phyloP scores from a whole-genome alignment of 2,797 vertebrate species.

The Spinibarbus caldwelli region DNA sequence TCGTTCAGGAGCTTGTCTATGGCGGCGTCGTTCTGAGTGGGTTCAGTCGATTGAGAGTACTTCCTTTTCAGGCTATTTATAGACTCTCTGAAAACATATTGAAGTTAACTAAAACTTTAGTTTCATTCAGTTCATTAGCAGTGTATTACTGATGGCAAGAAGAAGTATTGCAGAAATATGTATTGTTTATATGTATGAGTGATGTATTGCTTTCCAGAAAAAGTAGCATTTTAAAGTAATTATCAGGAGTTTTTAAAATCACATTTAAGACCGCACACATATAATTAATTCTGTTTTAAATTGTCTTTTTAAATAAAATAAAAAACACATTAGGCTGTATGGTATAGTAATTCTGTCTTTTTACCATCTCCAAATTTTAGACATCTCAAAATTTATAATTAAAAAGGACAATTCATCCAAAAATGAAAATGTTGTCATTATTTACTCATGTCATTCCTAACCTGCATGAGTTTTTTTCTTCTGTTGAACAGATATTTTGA shows the following conservation, averaged over 20 bases:
- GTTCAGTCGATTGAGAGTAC: conserved; percentile 81
- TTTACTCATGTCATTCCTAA: too few relatives aligned
- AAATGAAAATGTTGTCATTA: neutral
- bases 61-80: conserved; percentile 94
- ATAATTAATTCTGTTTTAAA: neutral
- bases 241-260: neutral
- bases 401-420: neutral
- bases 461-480: neutral
- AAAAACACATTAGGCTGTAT: too few relatives aligned
- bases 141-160: neutral
- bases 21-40: conserved; percentile 78
- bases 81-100: conserved; percentile 83
- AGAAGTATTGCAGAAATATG: neutral
- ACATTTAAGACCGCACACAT: neutral
- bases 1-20: conserved; percentile 86
- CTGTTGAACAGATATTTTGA: neutral
- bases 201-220: neutral
- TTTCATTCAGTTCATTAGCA: neutral
- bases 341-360: neutral
- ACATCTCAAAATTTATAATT: neutral
- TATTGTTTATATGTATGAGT: too few relatives aligned
- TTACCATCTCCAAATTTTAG: neutral
- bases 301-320: too few relatives aligned
- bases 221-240: neutral
- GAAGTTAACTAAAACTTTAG: neutral